These are phyloP conservation scores for Beaufortia kweichowensis DNA, from an alignment of 2,113 vertebrate genomes.

Conservation along the genomic window DNA sequence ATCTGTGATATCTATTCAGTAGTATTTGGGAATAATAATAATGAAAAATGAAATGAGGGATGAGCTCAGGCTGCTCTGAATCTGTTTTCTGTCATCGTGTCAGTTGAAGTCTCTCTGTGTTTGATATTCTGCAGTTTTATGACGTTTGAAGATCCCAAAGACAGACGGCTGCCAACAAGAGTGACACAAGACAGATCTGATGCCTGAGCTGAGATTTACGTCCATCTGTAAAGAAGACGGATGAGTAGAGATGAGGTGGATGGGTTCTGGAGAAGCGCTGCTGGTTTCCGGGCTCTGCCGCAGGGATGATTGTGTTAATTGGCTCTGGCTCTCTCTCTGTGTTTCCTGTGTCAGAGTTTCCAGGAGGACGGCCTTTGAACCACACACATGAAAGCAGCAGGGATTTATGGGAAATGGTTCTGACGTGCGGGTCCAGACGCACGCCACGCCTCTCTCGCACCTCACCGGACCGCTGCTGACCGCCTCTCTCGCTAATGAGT, in stretches of 20 bases:
- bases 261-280: slow-evolving; percentile 26
- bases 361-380: slow-evolving; percentile 76
- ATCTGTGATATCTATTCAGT: no score
- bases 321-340: slow-evolving; percentile 62
- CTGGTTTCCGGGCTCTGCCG: slow-evolving; percentile 4
- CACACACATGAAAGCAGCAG: slow-evolving; percentile 74
- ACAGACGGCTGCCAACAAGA: not conserved
- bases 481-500: slow-evolving; percentile 78
- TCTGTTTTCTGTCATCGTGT: no score
- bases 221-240: not conserved
- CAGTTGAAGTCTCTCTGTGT: not conserved
- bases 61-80: no score
- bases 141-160: slow-evolving; percentile 1
- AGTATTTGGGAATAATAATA: no score
- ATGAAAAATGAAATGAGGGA: no score
- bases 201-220: not conserved
- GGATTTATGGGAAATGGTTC: slow-evolving; percentile 75
- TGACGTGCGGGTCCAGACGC: slow-evolving; percentile 68
- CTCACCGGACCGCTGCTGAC: slow-evolving; percentile 54
- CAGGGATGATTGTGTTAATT: slow-evolving; percentile 59
- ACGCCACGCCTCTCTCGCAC: slow-evolving; percentile 55
- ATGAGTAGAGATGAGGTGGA: not conserved
- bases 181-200: slow-evolving; percentile 12
- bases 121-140: slow-evolving; percentile 15
- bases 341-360: slow-evolving; percentile 71